phyloP scores from a whole-genome alignment of 2,888 invertebrate genomes.

The Gryllus longicercus region DNA sequence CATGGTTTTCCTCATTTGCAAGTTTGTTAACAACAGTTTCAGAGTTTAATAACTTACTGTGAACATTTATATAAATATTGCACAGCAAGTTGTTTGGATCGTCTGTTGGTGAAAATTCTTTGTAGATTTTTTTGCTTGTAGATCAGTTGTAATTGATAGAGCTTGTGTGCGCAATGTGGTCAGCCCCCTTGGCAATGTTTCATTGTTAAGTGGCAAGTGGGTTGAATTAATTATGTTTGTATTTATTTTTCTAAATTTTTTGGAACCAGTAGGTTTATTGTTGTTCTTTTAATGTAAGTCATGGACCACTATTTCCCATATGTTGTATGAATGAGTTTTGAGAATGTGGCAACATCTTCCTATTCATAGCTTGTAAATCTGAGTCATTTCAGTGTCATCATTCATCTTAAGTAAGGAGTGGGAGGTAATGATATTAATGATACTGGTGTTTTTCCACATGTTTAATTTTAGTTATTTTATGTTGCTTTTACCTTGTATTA shows the following conservation, averaged over 20 bases:
- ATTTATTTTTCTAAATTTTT: background rate
- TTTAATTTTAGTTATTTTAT: no score
- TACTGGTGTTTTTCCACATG: no score
- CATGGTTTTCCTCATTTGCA: no score
- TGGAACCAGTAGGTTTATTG: background rate
- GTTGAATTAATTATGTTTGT: background rate
- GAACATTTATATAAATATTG: background rate
- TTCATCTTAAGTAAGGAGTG: no score
- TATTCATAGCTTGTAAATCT: no score
- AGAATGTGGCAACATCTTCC: no score
- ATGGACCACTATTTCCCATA: background rate
- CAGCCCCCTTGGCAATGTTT: background rate
- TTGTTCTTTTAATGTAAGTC: background rate
- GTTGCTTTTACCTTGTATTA: no score
- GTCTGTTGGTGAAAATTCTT: background rate
- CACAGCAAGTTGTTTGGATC: background rate
- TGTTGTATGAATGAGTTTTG: no score
- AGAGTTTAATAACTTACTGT: background rate
- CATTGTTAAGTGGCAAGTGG: background rate
- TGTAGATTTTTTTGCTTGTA: background rate
- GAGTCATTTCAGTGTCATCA: no score
- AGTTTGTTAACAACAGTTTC: background rate
- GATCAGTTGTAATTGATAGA: slow-evolving; percentile 1
- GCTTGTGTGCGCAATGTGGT: background rate
- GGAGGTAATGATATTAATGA: no score